These are phyloP conservation scores for Melolontha melolontha DNA, from an alignment of 2,888 invertebrate genomes.

Conservation along the genomic window DNA sequence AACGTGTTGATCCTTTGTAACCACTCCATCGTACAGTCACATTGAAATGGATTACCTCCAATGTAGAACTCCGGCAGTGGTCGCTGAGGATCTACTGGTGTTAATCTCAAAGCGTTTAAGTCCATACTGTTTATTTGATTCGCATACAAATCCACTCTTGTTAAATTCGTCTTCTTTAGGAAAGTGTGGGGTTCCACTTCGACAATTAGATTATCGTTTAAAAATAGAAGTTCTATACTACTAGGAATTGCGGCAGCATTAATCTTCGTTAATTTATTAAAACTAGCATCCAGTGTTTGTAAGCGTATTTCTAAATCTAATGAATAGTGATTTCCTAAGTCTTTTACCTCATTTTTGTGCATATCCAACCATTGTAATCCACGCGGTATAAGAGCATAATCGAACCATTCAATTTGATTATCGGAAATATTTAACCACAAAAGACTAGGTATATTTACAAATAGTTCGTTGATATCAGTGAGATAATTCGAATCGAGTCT, in stretches of 20 bases:
- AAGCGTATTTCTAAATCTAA: conserved; percentile 79
- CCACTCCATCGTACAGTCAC: conserved; percentile 97
- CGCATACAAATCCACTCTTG: conserved; percentile 91
- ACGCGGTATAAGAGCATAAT: conserved; percentile 85
- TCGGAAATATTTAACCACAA: conserved; percentile 93
- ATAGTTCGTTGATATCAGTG: conserved; percentile 84
- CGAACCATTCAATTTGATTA: conserved; percentile 90
- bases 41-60: conserved; percentile 93
- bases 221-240: conserved; percentile 85
- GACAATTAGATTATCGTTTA: conserved; percentile 90
- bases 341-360: conserved; percentile 86
- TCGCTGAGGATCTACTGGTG: conserved; percentile 81
- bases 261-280: conserved; percentile 86
- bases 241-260: conserved; percentile 83
- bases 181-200: conserved; percentile 90
- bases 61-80: conserved; percentile 91
- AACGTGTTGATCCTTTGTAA: conserved; percentile 89
- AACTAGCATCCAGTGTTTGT: conserved; percentile 90
- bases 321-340: conserved; percentile 81
- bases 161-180: conserved; percentile 88
- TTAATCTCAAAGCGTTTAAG: conserved; percentile 86
- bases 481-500: conserved; percentile 88
- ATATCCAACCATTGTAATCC: conserved; percentile 90
- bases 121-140: conserved; percentile 93
- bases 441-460: conserved; percentile 84